Evolutionary conservation across 2,113 vertebrate genomes (phyloP).

Genomic region (Dromaius novaehollandiae): DNA sequence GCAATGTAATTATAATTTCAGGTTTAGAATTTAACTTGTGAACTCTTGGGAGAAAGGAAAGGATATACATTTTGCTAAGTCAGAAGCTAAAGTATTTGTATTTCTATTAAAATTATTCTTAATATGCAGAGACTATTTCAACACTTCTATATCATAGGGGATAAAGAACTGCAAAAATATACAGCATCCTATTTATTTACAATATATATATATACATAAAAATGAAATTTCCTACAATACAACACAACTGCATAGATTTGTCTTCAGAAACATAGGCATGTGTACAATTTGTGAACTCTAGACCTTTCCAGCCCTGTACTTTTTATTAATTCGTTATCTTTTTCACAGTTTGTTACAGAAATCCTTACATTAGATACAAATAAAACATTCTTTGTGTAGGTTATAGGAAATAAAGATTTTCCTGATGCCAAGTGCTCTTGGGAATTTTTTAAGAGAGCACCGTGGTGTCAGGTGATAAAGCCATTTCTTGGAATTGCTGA

Average conservation of each 20-base stretch:
- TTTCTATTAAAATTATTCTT: conserved; percentile 62
- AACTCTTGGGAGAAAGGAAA: conserved; percentile 42
- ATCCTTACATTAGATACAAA: conserved; percentile 61
- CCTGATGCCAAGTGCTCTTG: neutral
- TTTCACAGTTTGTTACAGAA: conserved; percentile 68
- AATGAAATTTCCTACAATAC: conserved; percentile 74
- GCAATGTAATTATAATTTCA: conserved; percentile 8
- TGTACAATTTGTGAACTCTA: conserved; percentile 44
- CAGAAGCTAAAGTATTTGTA: conserved; percentile 58
- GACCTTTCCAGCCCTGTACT: conserved; percentile 47
- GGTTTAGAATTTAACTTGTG: conserved; percentile 16
- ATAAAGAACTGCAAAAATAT: conserved; percentile 85
- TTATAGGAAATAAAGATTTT: conserved; percentile 57
- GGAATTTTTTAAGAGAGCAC: conserved; percentile 4
- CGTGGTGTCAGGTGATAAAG: conserved; percentile 15
- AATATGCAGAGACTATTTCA: conserved; percentile 67
- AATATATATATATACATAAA: conserved; percentile 77
- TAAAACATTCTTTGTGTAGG: conserved; percentile 50
- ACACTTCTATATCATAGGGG: conserved; percentile 68
- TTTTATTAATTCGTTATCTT: conserved; percentile 46
- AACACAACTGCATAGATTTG: conserved; percentile 81
- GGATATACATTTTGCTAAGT: conserved; percentile 55
- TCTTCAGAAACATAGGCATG: conserved; percentile 70
- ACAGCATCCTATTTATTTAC: conserved; percentile 85
- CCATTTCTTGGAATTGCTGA: conserved; percentile 25